Conservation (phyloP, 2,113 vertebrate genomes). For the Sylvietta virens region DNA sequence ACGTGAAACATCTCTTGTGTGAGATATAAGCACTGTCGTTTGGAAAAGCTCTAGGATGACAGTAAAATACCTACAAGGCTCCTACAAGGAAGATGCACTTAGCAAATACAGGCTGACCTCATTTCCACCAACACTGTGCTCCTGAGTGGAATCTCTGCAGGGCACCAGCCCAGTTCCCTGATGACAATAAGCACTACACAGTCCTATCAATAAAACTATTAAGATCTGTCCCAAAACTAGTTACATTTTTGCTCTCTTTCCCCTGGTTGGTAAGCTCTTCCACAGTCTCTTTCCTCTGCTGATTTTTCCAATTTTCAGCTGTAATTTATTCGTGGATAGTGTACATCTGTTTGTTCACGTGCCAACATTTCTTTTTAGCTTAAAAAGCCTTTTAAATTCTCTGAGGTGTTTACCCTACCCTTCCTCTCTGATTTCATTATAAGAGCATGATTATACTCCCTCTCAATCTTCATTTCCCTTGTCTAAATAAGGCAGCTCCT, state of each 20-base stretch:
- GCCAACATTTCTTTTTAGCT: background rate
- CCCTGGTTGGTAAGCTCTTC: background rate
- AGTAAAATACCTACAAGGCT: background rate
- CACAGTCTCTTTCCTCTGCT: background rate
- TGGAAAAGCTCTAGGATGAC: background rate
- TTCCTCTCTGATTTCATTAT: background rate
- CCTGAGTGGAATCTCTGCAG: background rate
- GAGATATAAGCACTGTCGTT: background rate
- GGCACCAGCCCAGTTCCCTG: background rate
- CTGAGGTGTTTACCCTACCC: background rate
- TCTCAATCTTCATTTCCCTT: background rate
- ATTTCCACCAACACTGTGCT: background rate
- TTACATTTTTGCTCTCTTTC: background rate
- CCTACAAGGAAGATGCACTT: background rate
- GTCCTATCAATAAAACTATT: background rate
- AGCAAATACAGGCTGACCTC: background rate
- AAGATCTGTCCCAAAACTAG: background rate
- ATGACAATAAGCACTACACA: background rate
- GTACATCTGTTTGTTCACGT: background rate
- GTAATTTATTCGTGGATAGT: background rate
- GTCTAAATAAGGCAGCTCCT: background rate
- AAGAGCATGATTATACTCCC: background rate
- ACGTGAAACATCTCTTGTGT: background rate
- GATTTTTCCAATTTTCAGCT: slow-evolving; percentile 4
- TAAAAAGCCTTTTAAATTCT: background rate